phyloP scores from a whole-genome alignment of 2,113 vertebrate species.

The Trachemys scripta region DNA sequence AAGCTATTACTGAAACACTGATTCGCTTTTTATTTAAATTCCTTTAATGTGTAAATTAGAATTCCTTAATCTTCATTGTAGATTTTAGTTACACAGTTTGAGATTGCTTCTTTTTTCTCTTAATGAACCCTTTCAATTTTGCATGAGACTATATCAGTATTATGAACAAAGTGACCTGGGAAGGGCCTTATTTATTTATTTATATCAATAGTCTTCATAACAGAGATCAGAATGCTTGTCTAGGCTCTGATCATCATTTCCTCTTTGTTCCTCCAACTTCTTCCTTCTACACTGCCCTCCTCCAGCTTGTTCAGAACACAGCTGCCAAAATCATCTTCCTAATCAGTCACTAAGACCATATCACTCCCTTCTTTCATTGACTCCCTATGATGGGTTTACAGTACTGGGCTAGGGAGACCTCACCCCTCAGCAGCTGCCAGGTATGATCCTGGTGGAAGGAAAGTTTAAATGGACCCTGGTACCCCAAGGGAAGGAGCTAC shows the following conservation, averaged over 20 bases:
- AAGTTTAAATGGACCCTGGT: background rate
- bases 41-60: constrained; percentile 6
- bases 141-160: background rate
- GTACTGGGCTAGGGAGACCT: no score
- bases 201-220: background rate
- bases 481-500: background rate
- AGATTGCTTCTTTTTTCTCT: background rate
- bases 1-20: background rate
- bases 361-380: background rate
- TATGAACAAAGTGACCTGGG: background rate
- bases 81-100: background rate
- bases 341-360: background rate
- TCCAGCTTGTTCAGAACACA: background rate
- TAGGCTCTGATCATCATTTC: background rate
- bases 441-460: background rate
- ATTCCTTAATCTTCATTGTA: background rate
- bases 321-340: background rate
- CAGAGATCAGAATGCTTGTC: background rate
- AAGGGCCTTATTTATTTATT: background rate
- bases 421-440: background rate
- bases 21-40: background rate
- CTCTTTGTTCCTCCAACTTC: background rate
- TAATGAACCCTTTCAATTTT: background rate
- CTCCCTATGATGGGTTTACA: background rate
- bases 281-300: background rate